Percentiles rank a stretch among this genome's conserved stretches.
phyloP scores from a whole-genome alignment of 1,140 invertebrate species.

The Gonioctena quinquepunctata region DNA sequence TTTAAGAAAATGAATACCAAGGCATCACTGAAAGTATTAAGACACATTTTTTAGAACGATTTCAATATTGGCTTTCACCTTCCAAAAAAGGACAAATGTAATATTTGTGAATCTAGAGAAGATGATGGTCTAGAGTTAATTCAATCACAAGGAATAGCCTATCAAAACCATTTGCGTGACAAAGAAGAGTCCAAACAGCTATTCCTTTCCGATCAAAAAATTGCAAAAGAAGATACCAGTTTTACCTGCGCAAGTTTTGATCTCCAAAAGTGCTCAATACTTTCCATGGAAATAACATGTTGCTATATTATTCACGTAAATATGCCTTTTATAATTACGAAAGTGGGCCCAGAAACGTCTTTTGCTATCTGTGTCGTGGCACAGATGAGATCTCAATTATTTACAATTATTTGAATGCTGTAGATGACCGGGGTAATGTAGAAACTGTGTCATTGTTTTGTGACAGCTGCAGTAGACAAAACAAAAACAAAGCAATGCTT shows the following conservation, averaged over 20 bases:
- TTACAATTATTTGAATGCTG: constrained; percentile 27
- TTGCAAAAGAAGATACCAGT: background rate
- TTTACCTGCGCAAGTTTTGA: constrained; percentile 10
- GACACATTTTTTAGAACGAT: constrained; percentile 26
- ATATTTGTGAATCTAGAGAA: constrained; percentile 32
- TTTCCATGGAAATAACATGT: background rate
- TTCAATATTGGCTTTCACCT: constrained; percentile 41
- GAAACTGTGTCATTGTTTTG: constrained; percentile 13
- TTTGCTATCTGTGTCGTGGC: constrained; percentile 20
- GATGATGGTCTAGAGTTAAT: background rate
- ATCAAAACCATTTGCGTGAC: background rate
- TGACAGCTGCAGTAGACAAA: constrained; percentile 29
- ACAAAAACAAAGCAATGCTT: constrained; percentile 28
- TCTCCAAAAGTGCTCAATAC: constrained; percentile 5
- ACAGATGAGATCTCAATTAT: constrained; percentile 19
- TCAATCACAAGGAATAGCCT: background rate
- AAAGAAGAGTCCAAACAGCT: constrained; percentile 9
- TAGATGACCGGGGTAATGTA: constrained; percentile 22
- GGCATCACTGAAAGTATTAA: no score
- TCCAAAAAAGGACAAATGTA: constrained; percentile 42
- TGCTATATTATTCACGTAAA: constrained; percentile 1
- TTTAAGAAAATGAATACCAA: no score
- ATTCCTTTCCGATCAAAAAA: constrained; percentile 9
- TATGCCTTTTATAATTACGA: constrained; percentile 29
- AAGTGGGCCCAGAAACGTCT: constrained; percentile 8